Evolutionary conservation across 2,113 vertebrate genomes (phyloP).

Genomic region (Eonycteris spelaea): DNA sequence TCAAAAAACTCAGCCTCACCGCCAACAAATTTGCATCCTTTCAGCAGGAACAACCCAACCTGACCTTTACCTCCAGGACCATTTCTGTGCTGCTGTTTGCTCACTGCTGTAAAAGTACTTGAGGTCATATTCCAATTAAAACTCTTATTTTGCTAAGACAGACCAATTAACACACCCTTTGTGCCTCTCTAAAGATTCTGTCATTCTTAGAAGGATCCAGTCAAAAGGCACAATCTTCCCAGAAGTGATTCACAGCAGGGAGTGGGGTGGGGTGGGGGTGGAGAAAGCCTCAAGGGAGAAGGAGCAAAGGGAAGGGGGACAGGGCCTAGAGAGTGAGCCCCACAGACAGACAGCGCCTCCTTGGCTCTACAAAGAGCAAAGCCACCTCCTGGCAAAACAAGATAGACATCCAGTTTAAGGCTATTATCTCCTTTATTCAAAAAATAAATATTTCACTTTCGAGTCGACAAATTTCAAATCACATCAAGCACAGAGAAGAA

Average conservation of each 20-base stretch:
- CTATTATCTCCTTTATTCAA: slow-evolving; percentile 85
- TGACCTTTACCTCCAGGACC: slow-evolving; percentile 20
- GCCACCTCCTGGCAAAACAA: slow-evolving; percentile 61
- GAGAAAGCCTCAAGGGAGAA: background rate
- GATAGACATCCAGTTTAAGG: slow-evolving; percentile 75
- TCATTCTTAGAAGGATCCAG: slow-evolving; percentile 27
- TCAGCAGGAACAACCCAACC: slow-evolving; percentile 20
- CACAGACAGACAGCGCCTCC: background rate
- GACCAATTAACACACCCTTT: background rate
- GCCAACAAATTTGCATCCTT: background rate
- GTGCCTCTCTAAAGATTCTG: background rate
- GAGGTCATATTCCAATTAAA: background rate
- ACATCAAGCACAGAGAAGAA: slow-evolving; percentile 81
- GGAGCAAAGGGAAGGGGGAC: background rate
- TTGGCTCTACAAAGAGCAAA: background rate
- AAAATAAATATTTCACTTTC: slow-evolving; percentile 90
- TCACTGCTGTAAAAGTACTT: slow-evolving; percentile 23
- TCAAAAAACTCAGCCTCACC: background rate
- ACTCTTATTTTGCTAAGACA: slow-evolving; percentile 21
- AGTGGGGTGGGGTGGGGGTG: accelerated
- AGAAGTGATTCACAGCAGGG: background rate
- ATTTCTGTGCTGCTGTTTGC: slow-evolving; percentile 49
- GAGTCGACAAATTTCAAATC: slow-evolving; percentile 82
- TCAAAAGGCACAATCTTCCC: background rate
- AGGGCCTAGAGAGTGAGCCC: background rate